Conservation (phyloP, 2,888 invertebrate species). For the Chymomyza caudatula region DNA sequence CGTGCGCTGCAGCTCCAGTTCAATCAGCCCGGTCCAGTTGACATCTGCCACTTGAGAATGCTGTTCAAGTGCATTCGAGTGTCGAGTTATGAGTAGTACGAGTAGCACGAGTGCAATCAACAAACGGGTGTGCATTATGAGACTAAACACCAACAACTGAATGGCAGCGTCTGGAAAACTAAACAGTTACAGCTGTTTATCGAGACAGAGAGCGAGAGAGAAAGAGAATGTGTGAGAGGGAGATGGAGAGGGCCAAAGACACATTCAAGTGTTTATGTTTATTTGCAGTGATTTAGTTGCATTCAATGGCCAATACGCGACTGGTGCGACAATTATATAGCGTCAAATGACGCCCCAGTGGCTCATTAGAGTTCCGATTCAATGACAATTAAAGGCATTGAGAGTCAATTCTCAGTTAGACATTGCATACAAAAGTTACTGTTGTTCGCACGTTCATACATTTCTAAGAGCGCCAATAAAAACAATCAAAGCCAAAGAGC, state of each 20-base stretch:
- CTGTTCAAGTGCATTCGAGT: not conserved
- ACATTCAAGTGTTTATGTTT: not conserved
- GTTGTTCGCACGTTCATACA: not conserved
- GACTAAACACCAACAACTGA: not conserved
- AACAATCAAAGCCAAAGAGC: not conserved
- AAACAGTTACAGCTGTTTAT: not conserved
- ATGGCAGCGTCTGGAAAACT: not conserved
- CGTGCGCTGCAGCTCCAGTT: conserved; percentile 22
- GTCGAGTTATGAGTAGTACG: not conserved
- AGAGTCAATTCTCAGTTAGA: not conserved
- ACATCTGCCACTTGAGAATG: conserved; percentile 5
- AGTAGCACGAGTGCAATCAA: not conserved
- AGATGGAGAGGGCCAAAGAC: not conserved
- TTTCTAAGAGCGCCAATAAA: not conserved
- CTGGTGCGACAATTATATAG: not conserved
- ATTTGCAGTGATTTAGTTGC: not conserved
- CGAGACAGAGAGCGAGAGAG: no score
- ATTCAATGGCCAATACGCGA: not conserved
- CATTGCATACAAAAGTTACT: not conserved
- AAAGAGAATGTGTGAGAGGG: not conserved
- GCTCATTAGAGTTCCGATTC: not conserved
- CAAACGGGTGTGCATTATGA: not conserved
- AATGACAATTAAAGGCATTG: not conserved
- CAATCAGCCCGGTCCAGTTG: conserved; percentile 19
- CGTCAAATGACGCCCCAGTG: not conserved